Evolutionary conservation across 2,797 vertebrate genomes (phyloP).

Genomic region (Podarcis siculus): DNA sequence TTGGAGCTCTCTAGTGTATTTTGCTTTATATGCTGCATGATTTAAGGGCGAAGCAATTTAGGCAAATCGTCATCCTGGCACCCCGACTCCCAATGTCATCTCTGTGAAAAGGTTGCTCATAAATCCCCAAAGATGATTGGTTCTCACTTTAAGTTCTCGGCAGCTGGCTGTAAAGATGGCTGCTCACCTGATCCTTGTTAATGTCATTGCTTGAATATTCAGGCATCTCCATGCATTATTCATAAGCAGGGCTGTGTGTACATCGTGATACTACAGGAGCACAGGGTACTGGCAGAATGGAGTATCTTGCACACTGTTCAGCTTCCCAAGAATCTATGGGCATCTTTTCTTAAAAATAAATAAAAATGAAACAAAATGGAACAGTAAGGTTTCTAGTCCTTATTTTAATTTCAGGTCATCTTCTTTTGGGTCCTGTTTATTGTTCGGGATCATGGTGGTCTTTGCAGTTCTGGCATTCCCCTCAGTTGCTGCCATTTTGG

Average conservation of each 20-base stretch:
- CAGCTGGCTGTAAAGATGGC: not conserved
- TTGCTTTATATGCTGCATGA: conserved; percentile 42
- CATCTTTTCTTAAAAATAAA: not conserved
- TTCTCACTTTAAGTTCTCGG: not conserved
- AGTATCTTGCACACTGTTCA: not conserved
- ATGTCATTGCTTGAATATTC: not conserved
- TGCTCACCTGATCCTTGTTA: not conserved
- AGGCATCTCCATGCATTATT: not conserved
- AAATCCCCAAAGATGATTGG: conserved; percentile 19
- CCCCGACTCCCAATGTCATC: not conserved
- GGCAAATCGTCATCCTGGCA: not conserved
- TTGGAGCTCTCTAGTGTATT: conserved; percentile 17
- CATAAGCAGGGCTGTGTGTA: not conserved
- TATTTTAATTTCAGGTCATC: not conserved
- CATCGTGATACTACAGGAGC: not conserved
- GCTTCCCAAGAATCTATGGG: not conserved
- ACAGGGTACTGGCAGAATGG: not conserved
- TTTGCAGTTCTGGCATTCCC: no score
- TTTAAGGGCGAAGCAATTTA: conserved; percentile 40
- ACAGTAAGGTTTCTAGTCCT: not conserved
- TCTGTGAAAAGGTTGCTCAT: not conserved
- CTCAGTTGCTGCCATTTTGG: no score
- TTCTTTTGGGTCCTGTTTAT: not conserved
- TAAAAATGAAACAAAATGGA: not conserved
- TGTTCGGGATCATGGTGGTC: no score